Evolutionary conservation across 2,113 vertebrate species (phyloP), one percentile per base, ranked within the genome.

Genomic region (Nanger granti): DNA sequence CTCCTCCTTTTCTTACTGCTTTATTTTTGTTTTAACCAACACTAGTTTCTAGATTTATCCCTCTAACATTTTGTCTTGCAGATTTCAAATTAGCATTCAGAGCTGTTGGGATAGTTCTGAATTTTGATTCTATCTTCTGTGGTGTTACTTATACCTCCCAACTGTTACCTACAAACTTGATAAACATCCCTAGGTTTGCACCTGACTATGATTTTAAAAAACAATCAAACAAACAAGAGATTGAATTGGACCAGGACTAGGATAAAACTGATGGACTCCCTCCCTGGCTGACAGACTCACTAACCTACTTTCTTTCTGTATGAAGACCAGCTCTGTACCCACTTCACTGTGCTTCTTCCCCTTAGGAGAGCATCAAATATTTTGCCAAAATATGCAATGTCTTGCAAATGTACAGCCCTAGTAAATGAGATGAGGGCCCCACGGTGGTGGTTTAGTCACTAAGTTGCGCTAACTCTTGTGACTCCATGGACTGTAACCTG

Each of bases 31-130:
- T 97, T 95, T 88, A 92, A 96, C 57, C 95, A 97, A 96, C 96
- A 97, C 31, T 93, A 85, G 93, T 86, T 93, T 97, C 95, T 95
- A 97, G 80, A 97, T 97, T 97, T 98, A 97, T 93, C 97, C 92
- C 31, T 92, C 57, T 94, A 97, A 96, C 90, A 95, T 95, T 97
- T 91, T 79, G 87, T 97, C 96, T 95, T 95, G 49, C 97, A 98
- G 96, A 95, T 98, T 98, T 97, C 95, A 92, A 97, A 98, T 98
- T 96, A 98, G 96, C 96, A 97, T 98, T 97, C 97, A 95, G 93
- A 96, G 90, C 87, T 97, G 96, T 94, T 52, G 84, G 37, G 37
- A 79, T 60, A 88, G 90, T 82, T 97, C 90, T 95, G 96, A 95
- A 96, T 97, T 95, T 95, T 96, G 73, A 94, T 96, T 98, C 88